Conservation (phyloP, 2,113 vertebrate genomes). For the Rhinogobius similis region DNA sequence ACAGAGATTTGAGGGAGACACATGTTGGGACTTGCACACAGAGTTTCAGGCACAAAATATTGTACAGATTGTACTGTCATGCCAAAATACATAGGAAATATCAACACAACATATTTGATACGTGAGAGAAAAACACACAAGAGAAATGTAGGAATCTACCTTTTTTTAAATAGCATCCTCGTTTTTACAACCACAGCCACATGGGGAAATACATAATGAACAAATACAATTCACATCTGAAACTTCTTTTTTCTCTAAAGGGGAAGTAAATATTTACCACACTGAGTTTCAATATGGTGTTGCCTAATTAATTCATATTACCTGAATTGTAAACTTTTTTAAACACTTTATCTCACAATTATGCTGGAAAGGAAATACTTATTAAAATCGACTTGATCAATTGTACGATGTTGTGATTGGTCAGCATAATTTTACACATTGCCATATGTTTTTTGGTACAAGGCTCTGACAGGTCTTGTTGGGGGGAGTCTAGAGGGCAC, state of each 20-base stretch:
- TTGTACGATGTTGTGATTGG: no score
- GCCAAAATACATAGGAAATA: slow-evolving; percentile 17
- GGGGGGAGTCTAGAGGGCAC: slow-evolving; percentile 36
- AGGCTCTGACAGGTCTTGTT: slow-evolving; percentile 18
- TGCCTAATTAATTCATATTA: background rate
- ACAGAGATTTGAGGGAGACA: slow-evolving; percentile 28
- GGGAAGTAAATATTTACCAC: slow-evolving; percentile 42
- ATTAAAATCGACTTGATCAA: no score
- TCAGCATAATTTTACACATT: no score
- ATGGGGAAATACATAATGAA: slow-evolving; percentile 40
- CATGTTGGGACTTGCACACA: slow-evolving; percentile 57
- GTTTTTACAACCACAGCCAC: slow-evolving; percentile 42
- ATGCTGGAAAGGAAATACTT: no score
- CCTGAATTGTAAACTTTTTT: no score
- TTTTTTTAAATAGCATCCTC: slow-evolving; percentile 42
- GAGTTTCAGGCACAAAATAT: slow-evolving; percentile 33
- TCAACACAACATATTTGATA: slow-evolving; percentile 34
- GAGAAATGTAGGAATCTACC: background rate
- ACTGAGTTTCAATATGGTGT: background rate
- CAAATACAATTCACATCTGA: slow-evolving; percentile 21
- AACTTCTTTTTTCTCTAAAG: slow-evolving; percentile 27
- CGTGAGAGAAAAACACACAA: background rate
- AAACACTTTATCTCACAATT: no score
- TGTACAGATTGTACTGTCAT: slow-evolving; percentile 46
- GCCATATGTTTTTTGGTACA: no score